Percentiles rank a stretch among this genome's conserved stretches.
These are phyloP conservation scores for Muscina levida DNA, from an alignment of 2,888 invertebrate genomes.

Conservation along the genomic window DNA sequence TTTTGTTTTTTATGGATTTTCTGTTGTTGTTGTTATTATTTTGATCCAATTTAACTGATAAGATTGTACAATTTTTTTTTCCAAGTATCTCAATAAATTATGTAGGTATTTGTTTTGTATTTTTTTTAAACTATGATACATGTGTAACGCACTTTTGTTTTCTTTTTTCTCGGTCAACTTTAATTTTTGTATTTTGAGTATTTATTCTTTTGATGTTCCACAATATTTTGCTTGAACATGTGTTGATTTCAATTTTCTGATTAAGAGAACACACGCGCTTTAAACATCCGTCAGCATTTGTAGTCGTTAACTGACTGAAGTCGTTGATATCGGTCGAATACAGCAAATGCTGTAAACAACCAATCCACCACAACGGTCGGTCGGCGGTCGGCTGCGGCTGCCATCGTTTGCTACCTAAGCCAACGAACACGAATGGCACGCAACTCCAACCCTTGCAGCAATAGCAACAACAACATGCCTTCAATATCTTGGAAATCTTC, in stretches of 20 bases:
- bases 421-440: neutral
- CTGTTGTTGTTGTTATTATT: too few relatives aligned
- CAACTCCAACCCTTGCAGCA: constrained; percentile 23
- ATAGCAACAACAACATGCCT: too few relatives aligned
- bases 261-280: constrained; percentile 55
- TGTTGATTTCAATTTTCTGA: constrained; percentile 50
- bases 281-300: constrained; percentile 73
- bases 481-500: too few relatives aligned
- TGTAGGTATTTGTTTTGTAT: neutral
- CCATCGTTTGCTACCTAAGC: constrained; percentile 46
- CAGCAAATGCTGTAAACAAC: constrained; percentile 58
- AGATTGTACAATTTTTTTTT: too few relatives aligned
- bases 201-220: constrained; percentile 16
- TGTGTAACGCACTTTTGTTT: neutral
- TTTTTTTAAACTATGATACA: neutral
- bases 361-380: constrained; percentile 30
- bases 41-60: too few relatives aligned
- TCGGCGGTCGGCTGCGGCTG: too few relatives aligned
- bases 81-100: too few relatives aligned
- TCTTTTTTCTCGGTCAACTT: neutral
- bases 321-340: constrained; percentile 40
- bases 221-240: constrained; percentile 51
- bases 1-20: too few relatives aligned
- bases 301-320: constrained; percentile 71
- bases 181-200: constrained; percentile 13